These are phyloP conservation scores for Wiebesia pumilae DNA, from an alignment of 1,140 invertebrate genomes.

Conservation along the genomic window DNA sequence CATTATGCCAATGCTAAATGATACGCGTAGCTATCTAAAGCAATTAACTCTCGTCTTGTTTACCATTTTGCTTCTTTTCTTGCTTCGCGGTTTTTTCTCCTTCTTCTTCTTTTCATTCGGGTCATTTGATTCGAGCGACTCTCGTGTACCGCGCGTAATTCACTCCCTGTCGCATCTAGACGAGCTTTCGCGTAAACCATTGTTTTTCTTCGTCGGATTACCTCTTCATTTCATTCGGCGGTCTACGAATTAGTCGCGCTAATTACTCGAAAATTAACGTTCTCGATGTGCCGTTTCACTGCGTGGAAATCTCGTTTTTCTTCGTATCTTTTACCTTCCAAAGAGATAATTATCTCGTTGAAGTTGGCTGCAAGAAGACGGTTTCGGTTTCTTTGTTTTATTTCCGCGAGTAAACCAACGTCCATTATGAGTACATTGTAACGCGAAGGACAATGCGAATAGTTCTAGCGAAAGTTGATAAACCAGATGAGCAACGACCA, in stretches of 20 bases:
- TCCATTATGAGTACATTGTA: no score
- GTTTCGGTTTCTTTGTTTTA: no score
- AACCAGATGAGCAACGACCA: no score
- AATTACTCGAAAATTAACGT: constrained; percentile 33
- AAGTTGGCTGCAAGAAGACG: neutral
- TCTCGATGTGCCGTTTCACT: constrained; percentile 8
- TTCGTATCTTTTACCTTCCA: neutral
- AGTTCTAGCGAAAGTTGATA: no score
- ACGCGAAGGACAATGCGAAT: no score
- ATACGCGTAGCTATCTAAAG: constrained; percentile 30
- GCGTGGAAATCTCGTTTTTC: neutral
- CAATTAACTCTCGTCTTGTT: constrained; percentile 38
- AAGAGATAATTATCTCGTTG: neutral
- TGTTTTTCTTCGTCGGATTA: no score
- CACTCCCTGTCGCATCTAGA: neutral
- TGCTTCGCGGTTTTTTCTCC: no score
- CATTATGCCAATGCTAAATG: constrained; percentile 7
- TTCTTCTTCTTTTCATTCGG: no score
- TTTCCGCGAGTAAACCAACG: no score
- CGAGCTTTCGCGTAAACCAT: neutral
- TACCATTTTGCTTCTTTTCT: constrained; percentile 31
- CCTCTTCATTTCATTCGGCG: constrained; percentile 14
- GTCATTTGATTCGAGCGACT: neutral
- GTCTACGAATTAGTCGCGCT: constrained; percentile 15
- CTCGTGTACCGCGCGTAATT: neutral